Percentiles rank a stretch among this genome's conserved stretches.
Conservation (phyloP, 2,888 invertebrate species). For the Rhamphomyia laevipes region DNA sequence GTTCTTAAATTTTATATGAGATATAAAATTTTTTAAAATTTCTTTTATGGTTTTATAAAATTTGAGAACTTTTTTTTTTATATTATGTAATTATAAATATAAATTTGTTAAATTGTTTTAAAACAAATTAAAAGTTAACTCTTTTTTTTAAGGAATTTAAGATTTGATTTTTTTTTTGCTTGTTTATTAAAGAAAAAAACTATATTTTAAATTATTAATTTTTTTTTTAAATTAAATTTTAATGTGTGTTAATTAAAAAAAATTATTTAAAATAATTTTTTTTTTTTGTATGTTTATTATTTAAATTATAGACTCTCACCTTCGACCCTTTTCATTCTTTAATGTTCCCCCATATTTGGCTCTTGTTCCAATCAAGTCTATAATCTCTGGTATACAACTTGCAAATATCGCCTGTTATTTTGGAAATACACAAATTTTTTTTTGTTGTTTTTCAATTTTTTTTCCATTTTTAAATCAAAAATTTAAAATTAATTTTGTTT, state of each 20-base stretch:
- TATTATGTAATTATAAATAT: too few species aligned
- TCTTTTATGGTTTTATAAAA: too few species aligned
- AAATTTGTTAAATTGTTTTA: not conserved
- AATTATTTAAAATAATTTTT: too few species aligned
- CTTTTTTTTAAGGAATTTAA: not conserved
- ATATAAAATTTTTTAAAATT: too few species aligned
- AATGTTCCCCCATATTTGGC: constrained; percentile 99
- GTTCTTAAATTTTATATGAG: too few species aligned
- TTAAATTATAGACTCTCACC: constrained; percentile 56
- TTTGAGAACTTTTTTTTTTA: not conserved
- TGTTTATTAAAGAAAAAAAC: constrained; percentile 1
- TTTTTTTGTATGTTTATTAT: constrained; percentile 17
- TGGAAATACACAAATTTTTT: constrained; percentile 21
- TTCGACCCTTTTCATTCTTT: constrained; percentile 99
- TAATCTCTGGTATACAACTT: constrained; percentile 99
- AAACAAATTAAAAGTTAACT: not conserved
- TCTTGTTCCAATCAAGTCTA: constrained; percentile 99
- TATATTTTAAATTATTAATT: constrained; percentile 6
- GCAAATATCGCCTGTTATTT: constrained; percentile 95
- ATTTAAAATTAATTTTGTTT: too few species aligned
- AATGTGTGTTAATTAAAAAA: constrained; percentile 15
- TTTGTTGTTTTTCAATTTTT: not conserved
- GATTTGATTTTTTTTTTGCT: constrained; percentile 6
- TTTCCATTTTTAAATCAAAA: not conserved
- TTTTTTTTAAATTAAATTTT: constrained; percentile 6